Evolutionary conservation across 30 jellyfish, hydroid and myxozoan genomes (phyloP).

Genomic region (Phacellophora camtschatica): DNA sequence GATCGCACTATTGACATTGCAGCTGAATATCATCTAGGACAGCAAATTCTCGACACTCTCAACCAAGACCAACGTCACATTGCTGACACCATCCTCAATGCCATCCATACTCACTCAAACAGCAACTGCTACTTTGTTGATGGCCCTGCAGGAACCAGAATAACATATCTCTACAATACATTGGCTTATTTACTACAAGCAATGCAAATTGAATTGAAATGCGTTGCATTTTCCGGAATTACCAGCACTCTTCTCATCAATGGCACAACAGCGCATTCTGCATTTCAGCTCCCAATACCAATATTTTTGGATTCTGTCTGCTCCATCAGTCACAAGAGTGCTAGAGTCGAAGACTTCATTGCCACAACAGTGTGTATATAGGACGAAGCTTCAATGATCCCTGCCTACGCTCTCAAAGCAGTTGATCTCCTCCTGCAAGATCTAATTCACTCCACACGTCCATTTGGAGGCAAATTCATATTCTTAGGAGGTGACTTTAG

Average conservation of each 20-base stretch:
- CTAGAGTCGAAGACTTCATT: slow-evolving; percentile 1
- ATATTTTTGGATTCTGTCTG: slow-evolving; percentile 7
- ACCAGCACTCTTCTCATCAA: slow-evolving; percentile 30
- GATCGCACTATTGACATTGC: neutral
- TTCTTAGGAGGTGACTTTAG: slow-evolving; percentile 27
- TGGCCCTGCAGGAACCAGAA: slow-evolving; percentile 50
- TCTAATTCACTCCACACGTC: slow-evolving; percentile 1
- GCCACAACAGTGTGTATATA: slow-evolving; percentile 9
- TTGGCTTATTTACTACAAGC: slow-evolving; percentile 2
- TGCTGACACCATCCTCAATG: slow-evolving; percentile 4
- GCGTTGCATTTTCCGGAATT: slow-evolving; percentile 31
- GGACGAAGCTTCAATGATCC: slow-evolving; percentile 47
- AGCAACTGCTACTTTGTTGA: slow-evolving; percentile 2
- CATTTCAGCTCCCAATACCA: slow-evolving; percentile 19
- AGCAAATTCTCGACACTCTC: slow-evolving; percentile 1
- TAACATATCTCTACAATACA: slow-evolving; percentile 32
- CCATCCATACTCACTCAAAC: neutral
- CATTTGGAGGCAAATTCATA: slow-evolving; percentile 48
- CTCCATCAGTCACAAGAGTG: slow-evolving; percentile 7
- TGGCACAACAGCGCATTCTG: slow-evolving; percentile 39
- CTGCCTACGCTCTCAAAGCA: slow-evolving; percentile 23
- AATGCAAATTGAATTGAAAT: neutral
- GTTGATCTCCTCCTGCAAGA: slow-evolving; percentile 38
- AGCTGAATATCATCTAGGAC: slow-evolving; percentile 6
- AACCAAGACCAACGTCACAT: slow-evolving; percentile 25